Conservation (phyloP, 2,888 invertebrate species). For the Ganaspis brasiliensis region DNA sequence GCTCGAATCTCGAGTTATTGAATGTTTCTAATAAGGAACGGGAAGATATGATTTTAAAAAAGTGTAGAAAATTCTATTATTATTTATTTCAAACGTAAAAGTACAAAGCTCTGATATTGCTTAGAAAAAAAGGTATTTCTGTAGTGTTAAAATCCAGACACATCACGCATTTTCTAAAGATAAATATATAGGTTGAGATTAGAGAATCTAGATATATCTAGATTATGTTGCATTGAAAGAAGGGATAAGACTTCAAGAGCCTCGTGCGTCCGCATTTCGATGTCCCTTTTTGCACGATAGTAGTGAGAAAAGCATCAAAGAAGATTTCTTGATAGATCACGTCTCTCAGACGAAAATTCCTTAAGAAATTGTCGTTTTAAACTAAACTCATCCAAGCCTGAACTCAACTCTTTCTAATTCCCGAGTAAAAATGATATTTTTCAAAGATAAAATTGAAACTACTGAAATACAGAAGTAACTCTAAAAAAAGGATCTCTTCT, state of each 20-base stretch:
- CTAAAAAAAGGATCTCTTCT: too few relatives aligned
- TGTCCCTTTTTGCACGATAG: neutral
- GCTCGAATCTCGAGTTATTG: too few relatives aligned
- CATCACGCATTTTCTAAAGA: neutral
- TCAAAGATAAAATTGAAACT: slow-evolving; percentile 20
- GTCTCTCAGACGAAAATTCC: neutral
- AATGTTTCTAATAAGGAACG: too few relatives aligned
- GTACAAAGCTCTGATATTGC: neutral
- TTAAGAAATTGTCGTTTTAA: slow-evolving; percentile 5
- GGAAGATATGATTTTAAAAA: too few relatives aligned
- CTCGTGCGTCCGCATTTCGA: slow-evolving; percentile 36
- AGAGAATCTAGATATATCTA: neutral
- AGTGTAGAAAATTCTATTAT: too few relatives aligned
- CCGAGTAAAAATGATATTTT: slow-evolving; percentile 37
- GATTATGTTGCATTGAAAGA: neutral
- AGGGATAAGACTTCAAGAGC: slow-evolving; percentile 16
- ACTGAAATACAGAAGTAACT: too few relatives aligned
- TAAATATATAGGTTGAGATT: neutral
- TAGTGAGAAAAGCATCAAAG: slow-evolving; percentile 18
- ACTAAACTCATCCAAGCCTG: neutral
- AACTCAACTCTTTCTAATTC: neutral
- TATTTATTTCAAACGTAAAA: too few relatives aligned
- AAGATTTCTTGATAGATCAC: slow-evolving; percentile 37
- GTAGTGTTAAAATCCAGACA: neutral
- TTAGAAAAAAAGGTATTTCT: neutral